Evolutionary conservation across 1,140 invertebrate genomes (phyloP), one percentile per base, ranked within the genome.

Genomic region (Orchesella cincta): DNA sequence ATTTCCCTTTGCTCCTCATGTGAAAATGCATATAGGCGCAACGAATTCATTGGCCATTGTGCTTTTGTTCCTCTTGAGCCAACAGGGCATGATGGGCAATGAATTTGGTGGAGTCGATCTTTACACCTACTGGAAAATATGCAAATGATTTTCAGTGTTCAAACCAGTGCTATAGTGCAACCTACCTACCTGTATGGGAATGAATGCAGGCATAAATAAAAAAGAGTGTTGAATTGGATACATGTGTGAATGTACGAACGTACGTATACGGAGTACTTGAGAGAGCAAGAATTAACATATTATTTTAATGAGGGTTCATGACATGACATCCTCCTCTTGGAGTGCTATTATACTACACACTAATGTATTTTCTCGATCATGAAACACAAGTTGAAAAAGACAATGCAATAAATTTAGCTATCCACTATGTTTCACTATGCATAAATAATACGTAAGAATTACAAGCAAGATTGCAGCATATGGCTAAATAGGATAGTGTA

Each of bases 41-140:
- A 57, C 52, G 52, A 57, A 57, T 57, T 57, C 52, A 18, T 23
- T 57, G 23, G 52, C 52, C 52, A 57, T 57, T 57, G 52, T 57
- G 23, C 23, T 57, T 57, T 57, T 12, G 52, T 57, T 57, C 52
- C 12, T 57, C 23, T 57, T 57, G 3, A 57, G 5, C 52, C 23
- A 57, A 57, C 14, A 57, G 12, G 23, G 5, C 23, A 23, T 16
- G 54, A 26, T 26, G 5, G 54, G 54, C 14, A 67, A 67, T 67
- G 62, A 67, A 67, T 29, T 67, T 67, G 62, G 62, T 67, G 62
- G 62, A 67, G 62, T 67, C 62, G 33, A 67, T 18, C 31, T 62
- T 67, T 67, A 67, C 62, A 67, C 62, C 62, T 33, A 67, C 62
- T 67, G 62, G 31, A 67, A 67, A 67, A 67, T 33, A 67, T 46